Conservation (phyloP, 2,888 invertebrate genomes). For the Ceriagrion tenellum region DNA sequence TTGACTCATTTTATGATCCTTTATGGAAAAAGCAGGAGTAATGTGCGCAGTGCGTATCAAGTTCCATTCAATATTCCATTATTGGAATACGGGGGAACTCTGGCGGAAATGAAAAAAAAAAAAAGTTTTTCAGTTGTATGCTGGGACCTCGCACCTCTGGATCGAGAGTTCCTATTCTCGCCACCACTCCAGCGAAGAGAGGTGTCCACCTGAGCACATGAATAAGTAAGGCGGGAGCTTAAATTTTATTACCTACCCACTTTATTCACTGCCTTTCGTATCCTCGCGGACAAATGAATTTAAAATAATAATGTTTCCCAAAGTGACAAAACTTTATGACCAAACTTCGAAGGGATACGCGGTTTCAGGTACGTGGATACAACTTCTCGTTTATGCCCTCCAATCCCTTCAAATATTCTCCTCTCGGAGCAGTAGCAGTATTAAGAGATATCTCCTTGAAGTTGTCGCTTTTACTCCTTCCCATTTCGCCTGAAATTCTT, state of each 20-base stretch:
- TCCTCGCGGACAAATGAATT: background rate
- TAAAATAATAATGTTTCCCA: background rate
- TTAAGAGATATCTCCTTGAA: background rate
- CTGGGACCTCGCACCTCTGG: background rate
- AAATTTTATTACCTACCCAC: background rate
- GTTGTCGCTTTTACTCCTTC: background rate
- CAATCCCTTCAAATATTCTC: background rate
- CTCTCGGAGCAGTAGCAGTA: background rate
- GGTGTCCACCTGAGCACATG: background rate
- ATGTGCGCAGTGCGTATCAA: background rate
- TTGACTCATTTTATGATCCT: background rate
- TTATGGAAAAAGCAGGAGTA: background rate
- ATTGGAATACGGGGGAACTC: background rate
- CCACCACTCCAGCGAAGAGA: background rate
- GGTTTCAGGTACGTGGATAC: background rate
- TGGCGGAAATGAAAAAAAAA: background rate
- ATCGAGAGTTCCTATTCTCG: background rate
- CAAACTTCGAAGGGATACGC: background rate
- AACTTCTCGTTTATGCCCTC: constrained; percentile 1
- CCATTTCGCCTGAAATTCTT: background rate
- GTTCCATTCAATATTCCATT: constrained; percentile 3
- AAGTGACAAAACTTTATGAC: background rate
- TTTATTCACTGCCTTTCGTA: background rate
- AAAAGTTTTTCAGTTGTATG: background rate
- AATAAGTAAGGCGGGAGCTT: background rate